Evolutionary conservation across 2,113 vertebrate genomes (phyloP).

Genomic region (Zapus hudsonius): DNA sequence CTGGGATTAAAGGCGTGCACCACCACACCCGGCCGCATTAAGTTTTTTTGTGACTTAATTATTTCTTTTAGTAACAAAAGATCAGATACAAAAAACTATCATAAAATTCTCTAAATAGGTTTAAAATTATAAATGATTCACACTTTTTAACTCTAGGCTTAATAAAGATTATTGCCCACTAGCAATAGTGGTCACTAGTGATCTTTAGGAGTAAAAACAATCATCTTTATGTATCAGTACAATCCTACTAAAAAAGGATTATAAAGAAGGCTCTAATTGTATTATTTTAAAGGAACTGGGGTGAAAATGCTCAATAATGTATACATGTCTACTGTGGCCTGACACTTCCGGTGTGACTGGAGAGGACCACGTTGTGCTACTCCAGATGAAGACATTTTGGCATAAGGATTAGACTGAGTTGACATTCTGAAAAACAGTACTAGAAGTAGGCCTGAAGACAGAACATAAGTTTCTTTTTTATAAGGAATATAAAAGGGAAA

Average conservation of each 20-base stretch:
- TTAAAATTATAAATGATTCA: neutral
- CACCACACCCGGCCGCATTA: too few species aligned
- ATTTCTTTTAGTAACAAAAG: neutral
- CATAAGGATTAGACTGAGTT: neutral
- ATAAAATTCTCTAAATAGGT: constrained; percentile 31
- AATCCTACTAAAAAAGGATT: neutral
- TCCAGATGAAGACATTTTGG: neutral
- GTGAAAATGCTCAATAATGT: neutral
- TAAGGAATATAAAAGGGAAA: neutral
- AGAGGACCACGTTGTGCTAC: neutral
- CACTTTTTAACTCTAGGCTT: neutral
- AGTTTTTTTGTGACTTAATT: too few species aligned
- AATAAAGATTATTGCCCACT: constrained; percentile 14
- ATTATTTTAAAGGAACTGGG: neutral
- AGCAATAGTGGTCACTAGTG: too few species aligned
- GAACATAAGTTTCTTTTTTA: neutral
- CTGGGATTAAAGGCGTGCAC: too few species aligned
- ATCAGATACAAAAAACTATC: neutral
- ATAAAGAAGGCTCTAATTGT: constrained; percentile 28
- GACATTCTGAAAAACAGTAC: neutral
- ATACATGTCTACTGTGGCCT: neutral
- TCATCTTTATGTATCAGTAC: neutral
- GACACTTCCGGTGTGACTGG: neutral
- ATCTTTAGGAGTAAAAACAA: neutral
- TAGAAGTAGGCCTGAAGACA: neutral